Evolutionary conservation across 2,888 invertebrate species (phyloP), one percentile per base, ranked within the genome.

Genomic region (Euphydryas editha): DNA sequence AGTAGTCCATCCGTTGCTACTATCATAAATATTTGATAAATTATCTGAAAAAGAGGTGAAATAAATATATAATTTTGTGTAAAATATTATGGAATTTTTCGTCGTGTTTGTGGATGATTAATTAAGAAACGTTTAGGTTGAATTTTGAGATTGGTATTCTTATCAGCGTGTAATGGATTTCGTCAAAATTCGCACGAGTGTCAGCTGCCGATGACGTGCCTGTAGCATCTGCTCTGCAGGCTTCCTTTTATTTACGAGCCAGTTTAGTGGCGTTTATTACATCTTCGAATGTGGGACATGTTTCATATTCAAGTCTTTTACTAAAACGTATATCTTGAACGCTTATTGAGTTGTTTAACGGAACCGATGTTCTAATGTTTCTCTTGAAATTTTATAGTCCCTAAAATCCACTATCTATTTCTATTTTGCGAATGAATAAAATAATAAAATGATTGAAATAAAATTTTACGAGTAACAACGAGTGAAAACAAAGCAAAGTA

Each of bases 191-290:
- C 78, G 78, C 74, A 75, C 76, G 71, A 70, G 84, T 85, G 84
- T 82, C 90, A 87, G 85, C 87, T 90, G 90, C 74, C 79, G 78
- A 77, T 87, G 90, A 88, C 87, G 87, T 81, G 80, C 78, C 81
- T 78, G 81, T 80, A 84, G 81, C 79, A 83, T 78, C 84, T 83
- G 83, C 86, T 84, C 85, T 84, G 83, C 81, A 81, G 74, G 77
- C 77, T 83, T 81, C 84, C 82, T 86, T 88, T 91, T 90, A 90
- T 90, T 90, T 90, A 90, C 87, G 87, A 85, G 81, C 83, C 79
- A 85, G 84, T 88, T 87, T 85, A 88, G 83, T 84, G 83, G 80
- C 83, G 84, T 87, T 88, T 89, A 90, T 88, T 90, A 85, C 87
- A 80, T 80, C 79, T 86, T 81, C 75, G 82, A 81, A 81, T 77